A percentile compares a stretch with the other conserved stretches of the same genome.
Conservation (phyloP, 1,140 invertebrate species). For the Brachionus angularis region DNA sequence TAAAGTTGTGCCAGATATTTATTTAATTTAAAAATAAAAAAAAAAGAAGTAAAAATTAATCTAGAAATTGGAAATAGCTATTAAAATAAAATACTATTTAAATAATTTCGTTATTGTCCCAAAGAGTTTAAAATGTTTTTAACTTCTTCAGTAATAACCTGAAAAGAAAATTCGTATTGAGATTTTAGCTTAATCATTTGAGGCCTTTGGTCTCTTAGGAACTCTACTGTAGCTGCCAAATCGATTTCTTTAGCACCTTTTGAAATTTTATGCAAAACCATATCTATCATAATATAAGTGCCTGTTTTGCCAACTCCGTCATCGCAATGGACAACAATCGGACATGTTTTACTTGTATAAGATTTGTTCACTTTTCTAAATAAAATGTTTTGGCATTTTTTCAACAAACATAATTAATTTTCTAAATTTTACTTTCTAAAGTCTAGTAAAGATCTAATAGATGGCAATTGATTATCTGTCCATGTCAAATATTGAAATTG, state of each 20-base stretch:
- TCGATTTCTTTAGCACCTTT: conserved; percentile 97
- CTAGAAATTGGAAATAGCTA: too few species aligned
- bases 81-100: too few species aligned
- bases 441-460: conserved; percentile 86
- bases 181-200: conserved; percentile 69
- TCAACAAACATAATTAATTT: too few species aligned
- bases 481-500: conserved; percentile 98
- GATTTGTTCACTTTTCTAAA: conserved; percentile 98
- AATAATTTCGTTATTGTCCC: too few species aligned
- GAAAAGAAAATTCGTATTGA: conserved; percentile 21
- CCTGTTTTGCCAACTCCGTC: conserved; percentile 92
- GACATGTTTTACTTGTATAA: conserved; percentile 93
- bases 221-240: conserved; percentile 93
- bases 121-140: conserved; percentile 15
- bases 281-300: conserved; percentile 93
- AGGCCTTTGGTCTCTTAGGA: conserved; percentile 89
- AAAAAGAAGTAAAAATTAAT: too few species aligned
- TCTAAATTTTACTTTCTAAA: conserved; percentile 84
- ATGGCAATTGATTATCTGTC: conserved; percentile 84
- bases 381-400: too few species aligned
- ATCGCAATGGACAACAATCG: conserved; percentile 95
- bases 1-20: too few species aligned
- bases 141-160: conserved; percentile 7
- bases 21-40: too few species aligned
- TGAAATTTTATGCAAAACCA: conserved; percentile 94